These are phyloP conservation scores for Chrysolina americana DNA, from an alignment of 2,888 invertebrate genomes.

Conservation along the genomic window DNA sequence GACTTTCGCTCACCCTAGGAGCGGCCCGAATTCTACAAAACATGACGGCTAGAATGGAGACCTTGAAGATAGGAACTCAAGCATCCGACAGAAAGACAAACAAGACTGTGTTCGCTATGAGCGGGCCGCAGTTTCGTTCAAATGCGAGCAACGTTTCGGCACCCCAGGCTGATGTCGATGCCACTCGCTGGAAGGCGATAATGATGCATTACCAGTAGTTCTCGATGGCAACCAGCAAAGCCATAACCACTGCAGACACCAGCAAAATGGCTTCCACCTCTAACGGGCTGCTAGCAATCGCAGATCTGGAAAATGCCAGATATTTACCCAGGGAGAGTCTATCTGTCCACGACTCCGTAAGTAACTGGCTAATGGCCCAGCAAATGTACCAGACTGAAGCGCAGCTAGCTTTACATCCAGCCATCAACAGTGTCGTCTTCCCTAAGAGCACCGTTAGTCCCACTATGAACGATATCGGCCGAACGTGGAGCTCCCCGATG, in stretches of 20 bases:
- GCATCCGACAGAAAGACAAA: conserved; percentile 63
- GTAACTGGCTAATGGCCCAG: conserved; percentile 85
- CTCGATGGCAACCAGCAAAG: conserved; percentile 47
- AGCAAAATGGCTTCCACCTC: conserved; percentile 59
- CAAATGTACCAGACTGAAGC: conserved; percentile 68
- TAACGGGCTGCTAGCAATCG: conserved; percentile 60
- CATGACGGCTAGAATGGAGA: conserved; percentile 47
- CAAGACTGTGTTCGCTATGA: conserved; percentile 68
- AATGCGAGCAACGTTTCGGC: conserved; percentile 53
- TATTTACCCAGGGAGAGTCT: conserved; percentile 65
- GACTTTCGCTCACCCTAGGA: conserved; percentile 43
- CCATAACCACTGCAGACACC: conserved; percentile 53
- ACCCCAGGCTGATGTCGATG: conserved; percentile 62
- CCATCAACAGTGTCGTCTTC: conserved; percentile 46
- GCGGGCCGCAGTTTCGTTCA: conserved; percentile 65
- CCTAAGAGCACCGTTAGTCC: conserved; percentile 56
- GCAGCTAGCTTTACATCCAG: conserved; percentile 55
- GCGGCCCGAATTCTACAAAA: conserved; percentile 66
- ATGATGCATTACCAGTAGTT: conserved; percentile 52
- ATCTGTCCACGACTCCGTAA: conserved; percentile 78
- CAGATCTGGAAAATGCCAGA: conserved; percentile 48
- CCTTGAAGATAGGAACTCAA: conserved; percentile 45
- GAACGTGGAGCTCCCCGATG: conserved; percentile 76
- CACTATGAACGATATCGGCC: conserved; percentile 56
- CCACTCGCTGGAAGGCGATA: conserved; percentile 62